Evolutionary conservation across 2,797 vertebrate species (phyloP), one percentile per base, ranked within the genome.

Genomic region (Xerus rutilus): DNA sequence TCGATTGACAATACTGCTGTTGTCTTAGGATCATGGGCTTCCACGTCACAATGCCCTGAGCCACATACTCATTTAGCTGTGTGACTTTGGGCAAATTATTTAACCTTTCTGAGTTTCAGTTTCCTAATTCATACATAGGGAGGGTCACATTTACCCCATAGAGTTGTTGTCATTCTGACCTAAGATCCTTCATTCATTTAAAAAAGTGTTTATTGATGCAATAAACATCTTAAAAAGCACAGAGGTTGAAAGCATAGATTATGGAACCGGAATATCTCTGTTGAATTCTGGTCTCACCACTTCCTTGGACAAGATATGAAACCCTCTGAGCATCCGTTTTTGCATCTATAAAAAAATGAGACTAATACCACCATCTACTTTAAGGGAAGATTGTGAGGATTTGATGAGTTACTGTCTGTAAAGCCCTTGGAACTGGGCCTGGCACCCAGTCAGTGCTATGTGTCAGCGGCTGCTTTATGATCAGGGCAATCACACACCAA

Each of bases 131-230:
- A 52, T 81, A 89, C 47, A 7, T 69, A n/a, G 23, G 9, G 12
- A 47, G 43, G 57, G 52, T 93, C 39, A 23, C 57, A 45, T 86
- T 84, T 85, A 8, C 20, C 9, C 7, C 5, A 1, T 45, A 39
- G n/a, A 7, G 3, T 21, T 73, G 10, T 45, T 54, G 1, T 79
- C 67, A 32, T 67, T 30, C 69, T 93, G 76, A 35, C 9, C 15
- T 39, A 39, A 86, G 20, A 76, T 59, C 18, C 13, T 86, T 95
- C 15, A 25, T 79, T 94, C 49, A 81, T 83, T 96, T 35, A 89
- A 81, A 84, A 90, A 81, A 74, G 65, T 28, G 1, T 35, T 52
- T 77, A 67, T 78, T 57, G 49, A 28, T 67, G 15, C 17, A 62
- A 52, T 86, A 65, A 73, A 54, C 49, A 78, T 76, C 62, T 65